Conservation (phyloP, 2,888 invertebrate species). For the Melikaiella ostensackeni region DNA sequence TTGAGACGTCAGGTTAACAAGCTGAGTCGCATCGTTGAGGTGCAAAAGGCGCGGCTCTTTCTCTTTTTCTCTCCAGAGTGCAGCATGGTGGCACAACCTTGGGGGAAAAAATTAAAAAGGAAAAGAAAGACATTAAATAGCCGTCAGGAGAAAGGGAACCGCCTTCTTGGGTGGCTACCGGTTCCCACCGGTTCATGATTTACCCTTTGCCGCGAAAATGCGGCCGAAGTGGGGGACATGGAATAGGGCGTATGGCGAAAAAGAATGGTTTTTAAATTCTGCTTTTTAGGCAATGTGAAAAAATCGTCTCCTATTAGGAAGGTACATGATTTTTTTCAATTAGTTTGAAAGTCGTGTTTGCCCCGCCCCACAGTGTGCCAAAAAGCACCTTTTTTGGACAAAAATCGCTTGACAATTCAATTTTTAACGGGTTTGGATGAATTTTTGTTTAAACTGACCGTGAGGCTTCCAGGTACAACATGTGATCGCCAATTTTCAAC, state of each 20-base stretch:
- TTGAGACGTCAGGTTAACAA: constrained; percentile 70
- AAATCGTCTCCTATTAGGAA: neutral
- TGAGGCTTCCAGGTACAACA: no score
- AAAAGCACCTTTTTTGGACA: no score
- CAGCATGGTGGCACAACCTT: constrained; percentile 55
- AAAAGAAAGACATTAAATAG: constrained; percentile 64
- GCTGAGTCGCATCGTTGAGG: constrained; percentile 63
- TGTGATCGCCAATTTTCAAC: no score
- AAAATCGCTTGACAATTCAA: no score
- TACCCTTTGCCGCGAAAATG: constrained; percentile 49
- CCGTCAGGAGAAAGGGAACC: constrained; percentile 67
- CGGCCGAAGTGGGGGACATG: neutral
- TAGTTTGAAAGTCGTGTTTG: neutral
- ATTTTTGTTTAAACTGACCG: no score
- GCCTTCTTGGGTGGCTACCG: constrained; percentile 75
- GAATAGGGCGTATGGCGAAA: neutral
- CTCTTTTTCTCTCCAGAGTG: constrained; percentile 46
- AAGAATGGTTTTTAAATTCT: neutral
- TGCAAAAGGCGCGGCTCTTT: constrained; percentile 56
- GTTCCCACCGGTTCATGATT: constrained; percentile 59
- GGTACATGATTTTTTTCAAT: neutral
- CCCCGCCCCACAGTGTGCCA: no score
- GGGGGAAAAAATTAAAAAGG: constrained; percentile 53
- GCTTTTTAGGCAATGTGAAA: constrained; percentile 30
- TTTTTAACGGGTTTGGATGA: no score